Percentiles rank a stretch among this genome's conserved stretches.
phyloP scores from a whole-genome alignment of 1,140 invertebrate species.

The Drosophila simulans region DNA sequence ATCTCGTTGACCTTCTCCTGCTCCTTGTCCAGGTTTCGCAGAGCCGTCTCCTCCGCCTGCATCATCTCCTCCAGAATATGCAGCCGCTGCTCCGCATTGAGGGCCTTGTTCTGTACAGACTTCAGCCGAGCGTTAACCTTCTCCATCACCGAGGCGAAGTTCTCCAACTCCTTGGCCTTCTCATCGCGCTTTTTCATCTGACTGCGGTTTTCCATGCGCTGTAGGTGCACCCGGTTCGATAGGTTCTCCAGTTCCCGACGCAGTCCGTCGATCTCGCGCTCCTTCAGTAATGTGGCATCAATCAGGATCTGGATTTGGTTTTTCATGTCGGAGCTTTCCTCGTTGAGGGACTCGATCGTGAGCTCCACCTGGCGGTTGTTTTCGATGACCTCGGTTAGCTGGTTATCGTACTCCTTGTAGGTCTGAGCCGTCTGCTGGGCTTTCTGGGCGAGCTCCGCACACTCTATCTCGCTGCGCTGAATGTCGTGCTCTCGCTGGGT shows the following conservation, averaged over 20 bases:
- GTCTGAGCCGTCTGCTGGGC: constrained; percentile 12
- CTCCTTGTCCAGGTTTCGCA: constrained; percentile 62
- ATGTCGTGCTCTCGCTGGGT: constrained; percentile 77
- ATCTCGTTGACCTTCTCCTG: constrained; percentile 66
- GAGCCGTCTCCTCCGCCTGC: constrained; percentile 53
- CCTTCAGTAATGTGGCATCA: constrained; percentile 59
- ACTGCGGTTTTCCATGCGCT: constrained; percentile 75
- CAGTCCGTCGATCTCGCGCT: constrained; percentile 66
- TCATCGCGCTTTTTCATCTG: constrained; percentile 33
- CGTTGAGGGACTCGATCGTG: constrained; percentile 63
- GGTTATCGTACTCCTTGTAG: constrained; percentile 48
- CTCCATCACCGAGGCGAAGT: constrained; percentile 37
- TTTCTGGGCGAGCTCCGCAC: constrained; percentile 22
- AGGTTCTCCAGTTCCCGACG: constrained; percentile 74
- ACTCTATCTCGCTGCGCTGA: constrained; percentile 53
- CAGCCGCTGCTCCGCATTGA: constrained; percentile 69
- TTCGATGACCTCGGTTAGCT: constrained; percentile 63
- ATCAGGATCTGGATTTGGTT: constrained; percentile 56
- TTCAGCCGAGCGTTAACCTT: constrained; percentile 54
- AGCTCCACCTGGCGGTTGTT: constrained; percentile 76
- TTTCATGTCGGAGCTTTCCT: constrained; percentile 67
- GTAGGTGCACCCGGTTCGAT: constrained; percentile 59
- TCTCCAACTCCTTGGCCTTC: constrained; percentile 45
- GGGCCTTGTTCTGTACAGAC: constrained; percentile 58
- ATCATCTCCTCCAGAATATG: constrained; percentile 80